A percentile compares a stretch with the other conserved stretches of the same genome.
Evolutionary conservation across 2,888 invertebrate species (phyloP).

Genomic region (Nephrotoma flavescens): DNA sequence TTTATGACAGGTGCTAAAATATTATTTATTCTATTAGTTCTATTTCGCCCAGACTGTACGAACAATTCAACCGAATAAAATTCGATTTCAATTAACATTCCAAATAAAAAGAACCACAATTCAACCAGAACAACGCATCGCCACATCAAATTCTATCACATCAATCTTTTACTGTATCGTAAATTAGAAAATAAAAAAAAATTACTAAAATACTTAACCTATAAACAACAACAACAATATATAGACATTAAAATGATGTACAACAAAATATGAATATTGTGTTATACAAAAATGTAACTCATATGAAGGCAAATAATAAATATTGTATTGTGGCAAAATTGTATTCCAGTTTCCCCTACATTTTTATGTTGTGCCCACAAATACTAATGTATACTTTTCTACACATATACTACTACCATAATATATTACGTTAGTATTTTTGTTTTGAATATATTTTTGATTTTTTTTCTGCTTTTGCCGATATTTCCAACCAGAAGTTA

Average conservation of each 20-base stretch:
- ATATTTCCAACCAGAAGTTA: background rate
- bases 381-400: background rate
- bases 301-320: background rate
- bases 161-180: background rate
- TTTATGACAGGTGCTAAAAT: too few species aligned
- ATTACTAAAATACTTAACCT: background rate
- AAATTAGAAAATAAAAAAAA: background rate
- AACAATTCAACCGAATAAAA: too few species aligned
- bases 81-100: background rate
- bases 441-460: background rate
- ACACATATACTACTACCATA: background rate
- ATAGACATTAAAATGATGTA: background rate
- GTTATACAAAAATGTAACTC: background rate
- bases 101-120: background rate
- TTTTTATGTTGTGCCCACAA: background rate
- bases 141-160: background rate
- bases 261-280: background rate
- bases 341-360: background rate
- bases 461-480: background rate
- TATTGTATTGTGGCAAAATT: background rate
- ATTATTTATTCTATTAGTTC: too few species aligned
- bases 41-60: too few species aligned
- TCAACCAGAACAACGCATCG: background rate
- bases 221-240: background rate
- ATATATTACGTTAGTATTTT: background rate